phyloP scores from a whole-genome alignment of 1,140 invertebrate genomes.

The Drosophila jambulina region DNA sequence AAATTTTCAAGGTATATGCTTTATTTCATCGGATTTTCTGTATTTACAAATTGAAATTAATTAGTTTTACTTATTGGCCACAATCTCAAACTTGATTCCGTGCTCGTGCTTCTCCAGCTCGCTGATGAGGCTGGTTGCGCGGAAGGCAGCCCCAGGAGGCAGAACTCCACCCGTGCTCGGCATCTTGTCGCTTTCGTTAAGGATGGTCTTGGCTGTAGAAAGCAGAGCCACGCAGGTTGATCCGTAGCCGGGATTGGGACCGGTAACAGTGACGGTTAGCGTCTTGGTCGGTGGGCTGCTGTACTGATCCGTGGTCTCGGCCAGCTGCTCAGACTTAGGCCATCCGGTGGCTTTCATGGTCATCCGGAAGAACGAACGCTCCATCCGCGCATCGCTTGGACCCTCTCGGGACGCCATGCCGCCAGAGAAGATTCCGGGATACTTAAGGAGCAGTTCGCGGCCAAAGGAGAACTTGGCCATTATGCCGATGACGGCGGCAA shows the following conservation, averaged over 20 bases:
- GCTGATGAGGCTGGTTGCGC: constrained; percentile 75
- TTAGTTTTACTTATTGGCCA: constrained; percentile 57
- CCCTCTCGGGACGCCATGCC: constrained; percentile 90
- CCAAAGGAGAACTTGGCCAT: constrained; percentile 89
- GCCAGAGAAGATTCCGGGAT: constrained; percentile 90
- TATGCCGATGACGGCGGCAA: constrained; percentile 88
- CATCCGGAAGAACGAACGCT: constrained; percentile 88
- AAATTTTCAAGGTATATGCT: neutral
- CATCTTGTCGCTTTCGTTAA: constrained; percentile 92
- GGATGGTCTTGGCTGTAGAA: constrained; percentile 90
- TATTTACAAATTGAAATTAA: neutral
- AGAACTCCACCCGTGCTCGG: constrained; percentile 88
- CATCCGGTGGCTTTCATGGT: constrained; percentile 92
- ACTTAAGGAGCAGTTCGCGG: constrained; percentile 88
- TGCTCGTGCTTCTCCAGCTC: constrained; percentile 83
- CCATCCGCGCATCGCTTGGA: constrained; percentile 88
- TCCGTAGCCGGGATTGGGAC: constrained; percentile 93
- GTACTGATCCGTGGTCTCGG: constrained; percentile 88
- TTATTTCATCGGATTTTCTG: neutral
- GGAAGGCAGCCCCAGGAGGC: constrained; percentile 79
- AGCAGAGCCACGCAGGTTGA: constrained; percentile 91
- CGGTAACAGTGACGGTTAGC: constrained; percentile 88
- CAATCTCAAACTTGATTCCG: constrained; percentile 83
- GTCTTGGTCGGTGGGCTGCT: constrained; percentile 88
- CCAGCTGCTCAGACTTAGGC: constrained; percentile 88